Evolutionary conservation across 1,140 invertebrate genomes (phyloP).

Genomic region (Pachyrhynchus sulphureomaculatus): DNA sequence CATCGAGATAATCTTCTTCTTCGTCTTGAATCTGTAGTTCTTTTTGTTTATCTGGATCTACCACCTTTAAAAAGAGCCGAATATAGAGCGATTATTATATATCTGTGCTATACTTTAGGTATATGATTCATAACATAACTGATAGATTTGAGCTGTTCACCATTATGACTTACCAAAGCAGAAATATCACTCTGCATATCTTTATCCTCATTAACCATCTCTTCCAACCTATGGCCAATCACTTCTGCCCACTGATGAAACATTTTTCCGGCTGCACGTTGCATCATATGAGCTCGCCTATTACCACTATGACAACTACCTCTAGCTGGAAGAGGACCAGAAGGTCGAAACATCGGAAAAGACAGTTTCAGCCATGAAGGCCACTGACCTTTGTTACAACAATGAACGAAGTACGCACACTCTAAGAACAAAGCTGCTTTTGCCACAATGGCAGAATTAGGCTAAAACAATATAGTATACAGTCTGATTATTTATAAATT

Average conservation of each 20-base stretch:
- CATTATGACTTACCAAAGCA: conserved; percentile 57
- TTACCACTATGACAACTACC: conserved; percentile 54
- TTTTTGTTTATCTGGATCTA: conserved; percentile 79
- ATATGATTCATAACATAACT: too few species aligned
- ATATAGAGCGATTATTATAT: too few species aligned
- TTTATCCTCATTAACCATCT: conserved; percentile 75
- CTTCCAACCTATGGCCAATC: conserved; percentile 83
- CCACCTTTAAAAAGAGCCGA: conserved; percentile 5
- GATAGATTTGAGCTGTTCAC: too few species aligned
- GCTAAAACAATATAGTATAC: conserved; percentile 61
- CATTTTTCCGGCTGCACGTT: conserved; percentile 90
- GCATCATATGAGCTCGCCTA: conserved; percentile 77
- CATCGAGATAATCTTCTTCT: conserved; percentile 97
- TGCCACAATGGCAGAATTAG: conserved; percentile 88
- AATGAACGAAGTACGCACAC: conserved; percentile 94
- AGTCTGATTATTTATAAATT: neutral
- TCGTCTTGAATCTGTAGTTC: conserved; percentile 89
- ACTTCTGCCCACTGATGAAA: conserved; percentile 97
- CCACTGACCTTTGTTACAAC: conserved; percentile 96
- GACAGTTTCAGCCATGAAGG: conserved; percentile 93
- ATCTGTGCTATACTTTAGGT: too few species aligned
- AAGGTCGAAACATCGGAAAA: conserved; percentile 75
- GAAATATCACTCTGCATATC: conserved; percentile 68
- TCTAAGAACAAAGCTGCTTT: conserved; percentile 90
- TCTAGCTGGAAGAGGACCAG: conserved; percentile 60